Percentiles rank a stretch among this genome's conserved stretches.
Evolutionary conservation across 2,888 invertebrate species (phyloP).

Genomic region (Drosophila birchii): DNA sequence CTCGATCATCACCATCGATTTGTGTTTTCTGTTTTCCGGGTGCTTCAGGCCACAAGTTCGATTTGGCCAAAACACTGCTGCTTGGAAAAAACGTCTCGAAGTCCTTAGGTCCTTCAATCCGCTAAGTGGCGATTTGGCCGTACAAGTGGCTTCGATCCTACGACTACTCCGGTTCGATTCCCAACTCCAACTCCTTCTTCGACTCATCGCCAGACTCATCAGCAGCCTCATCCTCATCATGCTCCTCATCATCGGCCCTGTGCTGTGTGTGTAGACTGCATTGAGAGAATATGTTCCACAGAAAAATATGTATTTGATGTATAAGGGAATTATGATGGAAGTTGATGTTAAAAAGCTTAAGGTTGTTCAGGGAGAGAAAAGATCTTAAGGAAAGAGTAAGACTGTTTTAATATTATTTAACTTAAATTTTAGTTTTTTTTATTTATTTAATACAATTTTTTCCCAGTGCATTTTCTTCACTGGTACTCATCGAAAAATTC

Average conservation of each 20-base stretch:
- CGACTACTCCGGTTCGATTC: slow-evolving; percentile 8
- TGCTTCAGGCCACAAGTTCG: slow-evolving; percentile 50
- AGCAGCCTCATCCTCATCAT: slow-evolving; percentile 8
- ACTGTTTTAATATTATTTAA: background rate
- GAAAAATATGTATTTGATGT: too few relatives aligned
- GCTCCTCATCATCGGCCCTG: background rate
- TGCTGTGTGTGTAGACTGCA: background rate
- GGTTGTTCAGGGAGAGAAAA: background rate
- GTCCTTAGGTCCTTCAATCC: slow-evolving; percentile 19
- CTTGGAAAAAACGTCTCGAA: slow-evolving; percentile 11
- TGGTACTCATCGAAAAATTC: slow-evolving; percentile 11
- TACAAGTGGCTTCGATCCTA: slow-evolving; percentile 38
- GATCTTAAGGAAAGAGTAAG: too few relatives aligned
- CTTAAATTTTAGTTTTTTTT: background rate
- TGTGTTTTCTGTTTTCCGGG: slow-evolving; percentile 48
- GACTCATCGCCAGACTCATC: slow-evolving; percentile 29
- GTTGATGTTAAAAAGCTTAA: background rate
- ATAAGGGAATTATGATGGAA: too few relatives aligned
- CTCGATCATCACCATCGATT: slow-evolving; percentile 29
- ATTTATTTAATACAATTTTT: background rate
- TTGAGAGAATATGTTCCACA: background rate
- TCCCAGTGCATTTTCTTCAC: slow-evolving; percentile 5
- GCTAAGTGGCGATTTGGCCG: slow-evolving; percentile 58
- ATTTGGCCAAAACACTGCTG: slow-evolving; percentile 46
- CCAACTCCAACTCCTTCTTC: background rate